Base-by-base conservation (phyloP, 2,797 vertebrate genomes). In the Moxostoma hubbsi region DNA sequence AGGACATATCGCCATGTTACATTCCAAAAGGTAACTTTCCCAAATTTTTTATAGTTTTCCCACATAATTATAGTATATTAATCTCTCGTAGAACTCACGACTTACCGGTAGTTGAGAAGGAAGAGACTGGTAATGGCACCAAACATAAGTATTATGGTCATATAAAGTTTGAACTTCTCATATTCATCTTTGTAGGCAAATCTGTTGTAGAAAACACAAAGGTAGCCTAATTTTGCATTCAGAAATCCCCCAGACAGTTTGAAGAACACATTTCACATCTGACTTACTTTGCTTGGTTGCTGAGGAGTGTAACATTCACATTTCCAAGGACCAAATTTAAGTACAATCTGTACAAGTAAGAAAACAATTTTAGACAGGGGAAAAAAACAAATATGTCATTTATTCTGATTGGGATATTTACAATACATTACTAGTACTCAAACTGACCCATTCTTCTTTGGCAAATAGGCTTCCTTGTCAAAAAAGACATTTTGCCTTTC, bases 171-270 rank as follows among this genome's bases (percentile, higher is more conserved):
- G 90, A 99, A 99, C 89, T 99, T 99, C 90, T 99, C 98, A 72
- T 99, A 99, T 84, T 99, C 98, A 0, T 99, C 97, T 93, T 99
- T 99, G 92, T 99, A 99, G 47, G 97, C 97, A 67, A 99, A 99
- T 87, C 98, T 99, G 77, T 46, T 53, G 53, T 15, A 16, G 9
- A 75, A 73, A 58, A 57, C 51, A 73, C 13, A 64, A 64, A 64
- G 51, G 54, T 7, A 65, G 18, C 5, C 36, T 36, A 0, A 18
- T 5, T 43, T 45, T 10, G 24, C 43, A 16, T 15, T 1, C 1
- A 1, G 5, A 69, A 49, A 58, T 15, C 13, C 10, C 9, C 5
- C 9, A 58, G 54, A 9, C 47, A 0, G 45, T 15, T 58, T 12
- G 18, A 46, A 1, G 45, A 1, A 73, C 73, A 47, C 5, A 2